phyloP scores from a whole-genome alignment of 2,888 invertebrate genomes.

The Nomada ruficornis region DNA sequence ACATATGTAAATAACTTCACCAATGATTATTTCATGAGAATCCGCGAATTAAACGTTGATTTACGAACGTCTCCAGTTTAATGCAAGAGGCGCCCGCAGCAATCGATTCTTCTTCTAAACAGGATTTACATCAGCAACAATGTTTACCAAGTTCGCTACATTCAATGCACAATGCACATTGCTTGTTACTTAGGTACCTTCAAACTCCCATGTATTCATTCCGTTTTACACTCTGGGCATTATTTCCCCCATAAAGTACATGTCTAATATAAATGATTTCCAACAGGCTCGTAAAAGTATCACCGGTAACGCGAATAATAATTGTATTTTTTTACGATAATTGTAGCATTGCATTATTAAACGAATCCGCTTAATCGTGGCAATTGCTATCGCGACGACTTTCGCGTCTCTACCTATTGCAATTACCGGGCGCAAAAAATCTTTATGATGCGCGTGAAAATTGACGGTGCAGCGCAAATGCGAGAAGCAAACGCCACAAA shows the following conservation, averaged over 20 bases:
- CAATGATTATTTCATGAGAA: background rate
- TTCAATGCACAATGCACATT: background rate
- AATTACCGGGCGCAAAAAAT: constrained; percentile 16
- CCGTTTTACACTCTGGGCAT: background rate
- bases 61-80: constrained; percentile 30
- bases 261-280: background rate
- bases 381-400: background rate
- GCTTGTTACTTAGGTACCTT: background rate
- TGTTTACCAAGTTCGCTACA: constrained; percentile 22
- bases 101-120: constrained; percentile 19
- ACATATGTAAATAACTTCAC: background rate
- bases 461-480: constrained; percentile 35
- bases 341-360: background rate
- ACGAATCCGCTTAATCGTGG: background rate
- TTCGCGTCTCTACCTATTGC: background rate
- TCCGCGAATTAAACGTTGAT: background rate
- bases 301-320: too few species aligned
- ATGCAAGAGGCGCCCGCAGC: background rate
- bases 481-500: constrained; percentile 35
- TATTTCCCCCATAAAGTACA: background rate
- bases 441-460: constrained; percentile 37
- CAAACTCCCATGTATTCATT: background rate
- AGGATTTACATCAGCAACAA: constrained; percentile 19
- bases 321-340: background rate
- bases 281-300: too few species aligned